phyloP scores from a whole-genome alignment of 2,113 vertebrate genomes.

The Oreochromis tanganicae region DNA sequence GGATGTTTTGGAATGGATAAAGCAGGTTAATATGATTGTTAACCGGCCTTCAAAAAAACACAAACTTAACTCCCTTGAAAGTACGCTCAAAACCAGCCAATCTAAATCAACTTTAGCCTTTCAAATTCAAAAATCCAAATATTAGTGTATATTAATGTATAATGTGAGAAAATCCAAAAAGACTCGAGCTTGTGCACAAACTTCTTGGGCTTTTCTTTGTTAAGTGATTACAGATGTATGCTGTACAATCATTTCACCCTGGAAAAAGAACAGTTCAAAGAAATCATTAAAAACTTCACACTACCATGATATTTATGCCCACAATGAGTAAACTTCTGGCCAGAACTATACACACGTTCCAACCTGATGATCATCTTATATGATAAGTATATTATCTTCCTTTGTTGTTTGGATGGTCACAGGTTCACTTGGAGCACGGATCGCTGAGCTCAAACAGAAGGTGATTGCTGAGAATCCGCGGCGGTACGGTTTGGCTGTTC shows the following conservation, averaged over 20 bases:
- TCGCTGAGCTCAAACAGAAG: constrained; percentile 90
- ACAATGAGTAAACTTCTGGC: neutral
- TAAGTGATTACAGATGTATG: neutral
- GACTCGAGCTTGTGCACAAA: neutral
- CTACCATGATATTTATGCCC: neutral
- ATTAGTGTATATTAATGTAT: neutral
- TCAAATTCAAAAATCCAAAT: neutral
- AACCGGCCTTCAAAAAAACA: neutral
- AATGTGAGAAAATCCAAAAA: neutral
- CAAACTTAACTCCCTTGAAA: neutral
- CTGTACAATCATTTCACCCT: neutral
- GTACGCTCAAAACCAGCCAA: neutral
- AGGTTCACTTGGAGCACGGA: constrained; percentile 87
- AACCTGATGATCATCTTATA: neutral
- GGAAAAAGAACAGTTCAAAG: neutral
- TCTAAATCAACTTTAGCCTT: neutral
- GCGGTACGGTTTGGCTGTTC: constrained; percentile 84
- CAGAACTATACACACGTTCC: neutral
- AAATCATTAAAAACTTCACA: neutral
- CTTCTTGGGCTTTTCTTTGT: neutral
- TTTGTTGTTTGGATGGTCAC: neutral
- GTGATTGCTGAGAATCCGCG: constrained; percentile 87
- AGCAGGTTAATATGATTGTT: neutral
- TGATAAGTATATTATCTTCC: neutral
- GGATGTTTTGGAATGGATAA: neutral